Percentiles rank a stretch among this genome's conserved stretches.
Evolutionary conservation across 2,888 invertebrate species (phyloP).

Genomic region (Eupithecia insigniata): DNA sequence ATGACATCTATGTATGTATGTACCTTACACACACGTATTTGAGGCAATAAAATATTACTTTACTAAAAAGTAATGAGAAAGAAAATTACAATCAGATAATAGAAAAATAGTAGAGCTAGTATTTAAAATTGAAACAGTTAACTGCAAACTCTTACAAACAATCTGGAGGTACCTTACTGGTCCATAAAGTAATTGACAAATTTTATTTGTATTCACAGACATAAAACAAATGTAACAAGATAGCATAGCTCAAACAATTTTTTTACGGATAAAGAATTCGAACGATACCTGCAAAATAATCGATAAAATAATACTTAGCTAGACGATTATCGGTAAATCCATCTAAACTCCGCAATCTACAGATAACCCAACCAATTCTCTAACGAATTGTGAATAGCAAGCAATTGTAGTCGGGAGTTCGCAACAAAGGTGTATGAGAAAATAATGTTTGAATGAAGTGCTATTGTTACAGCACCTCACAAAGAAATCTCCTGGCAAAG

Average conservation of each 20-base stretch:
- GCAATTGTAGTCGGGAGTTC: constrained; percentile 59
- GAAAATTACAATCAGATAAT: too few species aligned
- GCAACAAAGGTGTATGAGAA: constrained; percentile 64
- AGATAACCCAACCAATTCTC: constrained; percentile 45
- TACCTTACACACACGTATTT: too few species aligned
- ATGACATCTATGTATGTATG: too few species aligned
- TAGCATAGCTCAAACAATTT: not conserved
- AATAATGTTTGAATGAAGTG: constrained; percentile 68
- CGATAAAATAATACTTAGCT: constrained; percentile 14
- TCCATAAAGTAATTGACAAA: not conserved
- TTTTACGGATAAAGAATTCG: not conserved
- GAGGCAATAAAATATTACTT: too few species aligned
- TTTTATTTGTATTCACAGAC: not conserved
- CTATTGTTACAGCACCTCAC: constrained; percentile 61
- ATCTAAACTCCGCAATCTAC: constrained; percentile 24
- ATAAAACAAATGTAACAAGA: not conserved
- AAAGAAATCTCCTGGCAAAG: constrained; percentile 61
- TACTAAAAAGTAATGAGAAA: too few species aligned
- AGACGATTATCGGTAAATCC: constrained; percentile 27
- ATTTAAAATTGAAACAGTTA: too few species aligned
- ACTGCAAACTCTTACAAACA: too few species aligned
- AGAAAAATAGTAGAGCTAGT: too few species aligned
- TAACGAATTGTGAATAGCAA: constrained; percentile 64
- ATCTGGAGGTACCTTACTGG: too few species aligned
- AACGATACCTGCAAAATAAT: constrained; percentile 16